Conservation (phyloP, 2,113 vertebrate species). For the Pelvicachromis taeniatus region DNA sequence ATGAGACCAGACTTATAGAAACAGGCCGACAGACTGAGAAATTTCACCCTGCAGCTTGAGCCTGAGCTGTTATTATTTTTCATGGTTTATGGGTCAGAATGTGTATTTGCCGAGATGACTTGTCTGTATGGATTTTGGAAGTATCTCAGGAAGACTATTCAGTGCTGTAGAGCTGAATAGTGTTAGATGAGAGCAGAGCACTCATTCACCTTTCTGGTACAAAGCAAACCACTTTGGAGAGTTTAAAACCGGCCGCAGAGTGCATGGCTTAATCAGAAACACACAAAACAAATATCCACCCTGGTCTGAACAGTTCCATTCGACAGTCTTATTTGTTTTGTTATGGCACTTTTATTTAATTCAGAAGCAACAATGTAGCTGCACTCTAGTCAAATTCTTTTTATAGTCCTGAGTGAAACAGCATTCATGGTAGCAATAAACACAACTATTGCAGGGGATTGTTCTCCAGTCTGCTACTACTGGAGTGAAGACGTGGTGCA, state of each 20-base stretch:
- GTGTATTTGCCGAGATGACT: not conserved
- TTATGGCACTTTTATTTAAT: not conserved
- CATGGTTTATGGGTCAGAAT: not conserved
- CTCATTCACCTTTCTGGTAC: conserved; percentile 11
- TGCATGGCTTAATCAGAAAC: not conserved
- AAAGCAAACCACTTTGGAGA: conserved; percentile 19
- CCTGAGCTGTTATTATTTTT: not conserved
- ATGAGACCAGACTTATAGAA: not conserved
- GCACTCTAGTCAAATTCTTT: not conserved
- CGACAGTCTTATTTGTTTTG: not conserved
- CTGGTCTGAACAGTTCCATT: not conserved
- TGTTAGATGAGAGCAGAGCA: conserved; percentile 1
- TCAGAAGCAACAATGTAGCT: not conserved
- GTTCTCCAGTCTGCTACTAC: not conserved
- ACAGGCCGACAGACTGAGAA: not conserved
- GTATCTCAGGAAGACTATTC: not conserved
- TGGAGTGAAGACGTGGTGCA: not conserved
- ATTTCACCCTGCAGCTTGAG: not conserved
- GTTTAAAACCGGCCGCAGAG: conserved; percentile 1
- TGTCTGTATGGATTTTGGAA: not conserved
- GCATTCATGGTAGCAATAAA: not conserved
- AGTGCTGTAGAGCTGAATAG: not conserved
- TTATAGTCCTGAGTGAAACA: not conserved
- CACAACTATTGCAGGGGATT: not conserved
- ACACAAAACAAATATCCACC: not conserved